A percentile compares a stretch with the other conserved stretches of the same genome.
These are phyloP conservation scores for Ancistrus triradiatus DNA, from an alignment of 2,113 vertebrate genomes.

Conservation along the genomic window DNA sequence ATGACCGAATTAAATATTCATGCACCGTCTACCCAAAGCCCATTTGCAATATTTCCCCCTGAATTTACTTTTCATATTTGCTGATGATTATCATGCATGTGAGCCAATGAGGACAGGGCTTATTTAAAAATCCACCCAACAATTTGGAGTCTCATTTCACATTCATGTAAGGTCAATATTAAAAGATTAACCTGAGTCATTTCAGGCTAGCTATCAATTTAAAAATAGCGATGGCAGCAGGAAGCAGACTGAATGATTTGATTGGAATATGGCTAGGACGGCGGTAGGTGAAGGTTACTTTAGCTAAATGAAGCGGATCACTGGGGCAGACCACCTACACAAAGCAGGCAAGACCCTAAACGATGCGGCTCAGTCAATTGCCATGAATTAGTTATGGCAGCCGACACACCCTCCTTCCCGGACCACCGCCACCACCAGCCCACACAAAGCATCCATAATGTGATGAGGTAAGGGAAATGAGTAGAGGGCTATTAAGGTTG, in stretches of 20 bases:
- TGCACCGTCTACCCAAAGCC: conserved; percentile 64
- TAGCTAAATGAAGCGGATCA: conserved; percentile 14
- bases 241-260: conserved; percentile 29
- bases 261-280: conserved; percentile 5
- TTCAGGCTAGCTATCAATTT: conserved; percentile 42
- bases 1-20: conserved; percentile 73
- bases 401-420: too few relatives aligned
- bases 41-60: conserved; percentile 69
- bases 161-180: conserved; percentile 65
- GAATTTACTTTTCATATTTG: conserved; percentile 72
- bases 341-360: neutral
- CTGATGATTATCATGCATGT: conserved; percentile 62
- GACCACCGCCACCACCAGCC: too few relatives aligned
- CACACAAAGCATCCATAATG: conserved; percentile 1
- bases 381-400: too few relatives aligned
- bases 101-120: conserved; percentile 29
- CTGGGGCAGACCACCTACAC: neutral
- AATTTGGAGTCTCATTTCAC: conserved; percentile 66
- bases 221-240: conserved; percentile 26
- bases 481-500: conserved; percentile 33
- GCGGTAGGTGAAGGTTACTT: conserved; percentile 26
- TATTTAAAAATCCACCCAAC: conserved; percentile 52
- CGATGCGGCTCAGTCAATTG: conserved; percentile 9
- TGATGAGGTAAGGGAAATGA: conserved; percentile 40
- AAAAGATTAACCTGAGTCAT: conserved; percentile 56